Evolutionary conservation across 1,140 invertebrate species (phyloP).

Genomic region (Formica exsecta): DNA sequence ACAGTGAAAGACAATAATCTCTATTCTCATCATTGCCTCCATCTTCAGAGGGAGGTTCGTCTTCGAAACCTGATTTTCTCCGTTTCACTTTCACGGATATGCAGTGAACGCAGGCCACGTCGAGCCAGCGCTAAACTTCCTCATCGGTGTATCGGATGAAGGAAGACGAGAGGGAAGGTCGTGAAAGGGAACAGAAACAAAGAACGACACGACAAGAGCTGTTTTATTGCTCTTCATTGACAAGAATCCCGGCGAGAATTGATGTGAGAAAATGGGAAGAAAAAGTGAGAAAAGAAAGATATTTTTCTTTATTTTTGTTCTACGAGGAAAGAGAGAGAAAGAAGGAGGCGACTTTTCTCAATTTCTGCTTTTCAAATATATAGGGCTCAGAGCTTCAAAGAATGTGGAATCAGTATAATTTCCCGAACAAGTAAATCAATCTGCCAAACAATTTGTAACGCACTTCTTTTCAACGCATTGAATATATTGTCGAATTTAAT

Average conservation of each 20-base stretch:
- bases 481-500: not conserved
- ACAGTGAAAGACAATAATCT: constrained; percentile 57
- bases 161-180: constrained; percentile 64
- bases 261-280: not conserved
- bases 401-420: not conserved
- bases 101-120: constrained; percentile 62
- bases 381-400: not conserved
- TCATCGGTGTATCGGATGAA: constrained; percentile 40
- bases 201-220: constrained; percentile 3
- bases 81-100: constrained; percentile 77
- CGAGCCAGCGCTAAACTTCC: constrained; percentile 68
- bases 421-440: too few species aligned
- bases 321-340: too few species aligned
- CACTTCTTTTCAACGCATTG: not conserved
- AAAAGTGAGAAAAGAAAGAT: not conserved
- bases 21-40: constrained; percentile 41
- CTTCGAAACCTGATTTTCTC: constrained; percentile 79
- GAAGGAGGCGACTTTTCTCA: not conserved
- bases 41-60: constrained; percentile 64
- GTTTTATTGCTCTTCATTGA: constrained; percentile 27
- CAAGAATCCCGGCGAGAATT: not conserved
- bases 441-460: too few species aligned
- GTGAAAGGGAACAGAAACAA: constrained; percentile 50
- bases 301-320: not conserved
- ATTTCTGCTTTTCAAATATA: not conserved